Percentiles rank a stretch among this genome's conserved stretches.
These are phyloP conservation scores for Acanthopleura granulata DNA, from an alignment of 2,888 invertebrate genomes.

Conservation along the genomic window DNA sequence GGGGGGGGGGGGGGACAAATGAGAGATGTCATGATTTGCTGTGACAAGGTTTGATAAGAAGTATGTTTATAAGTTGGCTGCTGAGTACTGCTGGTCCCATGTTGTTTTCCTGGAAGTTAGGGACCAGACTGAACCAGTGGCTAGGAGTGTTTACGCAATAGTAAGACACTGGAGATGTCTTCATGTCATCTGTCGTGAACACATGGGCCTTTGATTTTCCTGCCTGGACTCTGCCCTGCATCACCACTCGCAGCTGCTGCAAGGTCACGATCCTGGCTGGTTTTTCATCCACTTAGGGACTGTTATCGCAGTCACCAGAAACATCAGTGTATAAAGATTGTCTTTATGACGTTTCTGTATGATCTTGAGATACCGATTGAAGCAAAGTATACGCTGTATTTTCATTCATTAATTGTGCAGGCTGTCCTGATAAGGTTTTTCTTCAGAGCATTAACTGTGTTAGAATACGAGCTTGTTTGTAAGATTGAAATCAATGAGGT, in stretches of 20 bases:
- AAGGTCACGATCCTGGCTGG: neutral
- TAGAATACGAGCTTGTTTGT: too few relatives aligned
- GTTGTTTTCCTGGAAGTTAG: too few relatives aligned
- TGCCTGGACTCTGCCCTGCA: neutral
- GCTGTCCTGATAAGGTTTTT: too few relatives aligned
- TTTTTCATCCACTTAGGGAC: neutral
- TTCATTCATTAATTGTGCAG: too few relatives aligned
- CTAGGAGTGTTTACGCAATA: neutral
- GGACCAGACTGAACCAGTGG: too few relatives aligned
- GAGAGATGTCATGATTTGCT: neutral
- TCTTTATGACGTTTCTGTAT: neutral
- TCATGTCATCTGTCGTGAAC: neutral
- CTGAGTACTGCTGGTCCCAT: too few relatives aligned
- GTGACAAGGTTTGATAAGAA: constrained; percentile 16
- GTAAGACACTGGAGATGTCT: neutral
- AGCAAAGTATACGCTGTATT: neutral
- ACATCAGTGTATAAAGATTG: neutral
- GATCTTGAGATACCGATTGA: neutral
- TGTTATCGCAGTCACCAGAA: neutral
- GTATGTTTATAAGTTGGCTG: neutral
- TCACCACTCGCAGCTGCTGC: neutral
- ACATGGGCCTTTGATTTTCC: neutral
- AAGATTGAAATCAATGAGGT: too few relatives aligned
- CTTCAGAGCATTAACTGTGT: too few relatives aligned
- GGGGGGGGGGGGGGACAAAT: neutral